phyloP scores from a whole-genome alignment of 1,140 invertebrate species.

The Chionoecetes opilio region DNA sequence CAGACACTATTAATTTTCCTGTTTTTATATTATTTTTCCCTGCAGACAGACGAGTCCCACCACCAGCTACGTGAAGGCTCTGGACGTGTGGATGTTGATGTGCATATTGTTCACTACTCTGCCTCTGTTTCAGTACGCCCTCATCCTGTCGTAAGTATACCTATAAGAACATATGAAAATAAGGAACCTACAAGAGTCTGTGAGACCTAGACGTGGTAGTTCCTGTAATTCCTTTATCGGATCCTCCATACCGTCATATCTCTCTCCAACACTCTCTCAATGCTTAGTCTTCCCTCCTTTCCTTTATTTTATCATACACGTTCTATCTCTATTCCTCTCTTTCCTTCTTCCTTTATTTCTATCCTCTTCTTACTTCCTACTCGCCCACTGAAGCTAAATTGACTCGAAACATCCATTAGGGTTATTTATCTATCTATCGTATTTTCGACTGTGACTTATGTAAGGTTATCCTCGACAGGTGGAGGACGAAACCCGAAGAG shows the following conservation, averaged over 20 bases:
- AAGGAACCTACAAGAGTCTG: too few relatives aligned
- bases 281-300: too few relatives aligned
- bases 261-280: too few relatives aligned
- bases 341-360: neutral
- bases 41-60: conserved; percentile 66
- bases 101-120: conserved; percentile 60
- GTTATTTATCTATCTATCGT: too few relatives aligned
- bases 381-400: neutral
- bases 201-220: too few relatives aligned
- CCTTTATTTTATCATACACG: too few relatives aligned
- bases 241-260: too few relatives aligned
- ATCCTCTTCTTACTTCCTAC: neutral
- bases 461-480: neutral
- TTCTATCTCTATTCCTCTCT: too few relatives aligned
- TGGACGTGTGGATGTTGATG: conserved; percentile 75
- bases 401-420: too few relatives aligned
- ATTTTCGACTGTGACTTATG: too few relatives aligned
- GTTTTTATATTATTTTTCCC: neutral
- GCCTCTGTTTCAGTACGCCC: conserved; percentile 72
- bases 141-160: conserved; percentile 73
- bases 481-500: neutral
- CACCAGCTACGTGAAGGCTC: conserved; percentile 77
- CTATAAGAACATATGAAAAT: neutral
- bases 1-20: too few relatives aligned
- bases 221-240: too few relatives aligned